phyloP scores from a whole-genome alignment of 2,113 vertebrate species.

The Ptyas mucosa region DNA sequence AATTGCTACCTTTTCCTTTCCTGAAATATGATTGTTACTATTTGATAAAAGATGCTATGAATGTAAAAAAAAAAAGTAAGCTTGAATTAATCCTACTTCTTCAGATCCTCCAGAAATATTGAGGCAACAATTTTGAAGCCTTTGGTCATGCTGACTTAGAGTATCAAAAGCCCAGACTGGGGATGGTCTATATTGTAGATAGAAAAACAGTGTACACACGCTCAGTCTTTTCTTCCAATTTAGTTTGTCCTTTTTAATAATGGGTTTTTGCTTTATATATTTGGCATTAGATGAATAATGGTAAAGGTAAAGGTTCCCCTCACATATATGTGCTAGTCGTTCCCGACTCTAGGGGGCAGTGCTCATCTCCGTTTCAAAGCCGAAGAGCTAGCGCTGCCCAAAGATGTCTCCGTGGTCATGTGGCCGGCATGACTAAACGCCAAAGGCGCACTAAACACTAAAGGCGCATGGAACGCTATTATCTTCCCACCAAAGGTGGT shows the following conservation, averaged over 20 bases:
- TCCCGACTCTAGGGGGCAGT: too few relatives aligned
- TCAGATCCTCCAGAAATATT: not conserved
- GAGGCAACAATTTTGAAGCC: not conserved
- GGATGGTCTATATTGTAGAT: too few relatives aligned
- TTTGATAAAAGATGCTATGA: not conserved
- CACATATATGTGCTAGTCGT: too few relatives aligned
- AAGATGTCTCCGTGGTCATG: too few relatives aligned
- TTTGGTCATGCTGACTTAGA: not conserved
- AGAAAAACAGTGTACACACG: not conserved
- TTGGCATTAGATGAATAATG: conserved; percentile 22
- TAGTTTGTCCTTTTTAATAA: conserved; percentile 4
- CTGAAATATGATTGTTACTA: not conserved
- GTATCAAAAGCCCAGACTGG: not conserved
- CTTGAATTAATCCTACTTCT: not conserved
- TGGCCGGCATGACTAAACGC: too few relatives aligned
- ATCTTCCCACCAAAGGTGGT: too few relatives aligned
- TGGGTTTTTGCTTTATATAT: not conserved
- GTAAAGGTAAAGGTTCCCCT: too few relatives aligned
- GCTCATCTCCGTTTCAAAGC: too few relatives aligned
- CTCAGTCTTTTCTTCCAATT: conserved; percentile 19
- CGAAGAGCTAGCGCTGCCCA: too few relatives aligned
- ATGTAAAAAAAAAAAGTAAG: not conserved
- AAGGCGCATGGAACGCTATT: too few relatives aligned
- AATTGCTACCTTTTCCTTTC: not conserved
- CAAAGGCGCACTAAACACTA: too few relatives aligned